Evolutionary conservation across 2,113 vertebrate genomes (phyloP).

Genomic region (Nanger granti): DNA sequence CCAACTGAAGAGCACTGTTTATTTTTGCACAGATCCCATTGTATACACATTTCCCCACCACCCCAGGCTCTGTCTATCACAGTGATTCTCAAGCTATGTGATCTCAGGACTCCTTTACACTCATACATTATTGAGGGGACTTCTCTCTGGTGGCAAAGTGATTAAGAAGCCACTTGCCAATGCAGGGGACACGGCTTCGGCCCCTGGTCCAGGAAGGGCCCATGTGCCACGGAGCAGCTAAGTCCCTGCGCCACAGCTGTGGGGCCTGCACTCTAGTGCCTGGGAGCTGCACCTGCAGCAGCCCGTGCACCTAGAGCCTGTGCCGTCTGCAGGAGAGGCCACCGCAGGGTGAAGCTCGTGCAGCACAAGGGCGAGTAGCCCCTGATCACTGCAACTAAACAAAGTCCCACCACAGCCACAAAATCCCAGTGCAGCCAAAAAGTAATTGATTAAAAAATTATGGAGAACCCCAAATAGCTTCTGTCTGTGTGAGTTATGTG

Average conservation of each 20-base stretch:
- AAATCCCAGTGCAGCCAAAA: background rate
- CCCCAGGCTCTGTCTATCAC: background rate
- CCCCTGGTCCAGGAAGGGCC: background rate
- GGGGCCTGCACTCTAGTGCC: background rate
- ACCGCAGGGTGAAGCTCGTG: accelerated
- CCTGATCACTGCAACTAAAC: background rate
- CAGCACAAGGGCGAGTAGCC: background rate
- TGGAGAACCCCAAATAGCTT: background rate
- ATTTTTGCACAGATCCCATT: background rate
- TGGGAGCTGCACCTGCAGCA: background rate
- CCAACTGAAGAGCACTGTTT: background rate
- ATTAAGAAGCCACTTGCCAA: background rate
- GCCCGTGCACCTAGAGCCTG: background rate
- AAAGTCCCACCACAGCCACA: background rate
- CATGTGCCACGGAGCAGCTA: background rate
- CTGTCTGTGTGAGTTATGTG: background rate
- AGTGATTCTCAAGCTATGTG: background rate
- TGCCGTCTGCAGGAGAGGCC: background rate
- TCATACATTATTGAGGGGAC: background rate
- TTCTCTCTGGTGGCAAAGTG: background rate
- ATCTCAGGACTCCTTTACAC: background rate
- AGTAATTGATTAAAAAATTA: background rate
- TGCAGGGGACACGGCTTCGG: background rate
- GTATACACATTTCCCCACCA: background rate
- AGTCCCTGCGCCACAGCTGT: background rate